Percentiles rank a stretch among this genome's conserved stretches.
Conservation (phyloP, 2,113 vertebrate species). For the Burhinus oedicnemus region DNA sequence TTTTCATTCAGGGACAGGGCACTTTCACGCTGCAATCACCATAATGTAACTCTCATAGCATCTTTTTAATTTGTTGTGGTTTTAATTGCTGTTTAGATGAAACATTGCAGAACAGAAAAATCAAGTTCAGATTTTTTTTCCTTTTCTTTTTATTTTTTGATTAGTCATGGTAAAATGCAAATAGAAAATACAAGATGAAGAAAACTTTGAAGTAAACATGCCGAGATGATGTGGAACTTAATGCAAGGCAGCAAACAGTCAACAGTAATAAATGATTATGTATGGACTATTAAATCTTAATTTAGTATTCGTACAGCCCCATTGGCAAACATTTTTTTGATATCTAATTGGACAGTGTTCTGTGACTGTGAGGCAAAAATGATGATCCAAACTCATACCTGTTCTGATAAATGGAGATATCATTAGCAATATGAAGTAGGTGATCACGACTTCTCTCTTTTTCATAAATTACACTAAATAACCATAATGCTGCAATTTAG, state of each 20-base stretch:
- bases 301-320: slow-evolving; percentile 54
- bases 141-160: background rate
- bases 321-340: slow-evolving; percentile 41
- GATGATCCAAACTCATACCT: slow-evolving; percentile 74
- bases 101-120: background rate
- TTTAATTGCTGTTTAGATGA: slow-evolving; percentile 34
- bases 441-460: slow-evolving; percentile 80
- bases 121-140: background rate
- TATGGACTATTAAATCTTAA: slow-evolving; percentile 72
- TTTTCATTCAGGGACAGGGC: background rate
- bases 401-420: slow-evolving; percentile 81
- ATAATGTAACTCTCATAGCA: background rate
- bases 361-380: slow-evolving; percentile 57
- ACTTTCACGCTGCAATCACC: background rate
- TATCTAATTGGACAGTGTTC: slow-evolving; percentile 71
- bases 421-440: slow-evolving; percentile 83
- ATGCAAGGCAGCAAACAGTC: slow-evolving; percentile 45
- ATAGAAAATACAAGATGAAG: slow-evolving; percentile 4
- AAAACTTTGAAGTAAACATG: slow-evolving; percentile 44
- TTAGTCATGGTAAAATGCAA: slow-evolving; percentile 25
- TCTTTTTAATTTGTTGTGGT: background rate
- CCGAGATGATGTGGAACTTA: slow-evolving; percentile 33
- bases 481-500: slow-evolving; percentile 99
- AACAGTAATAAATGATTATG: slow-evolving; percentile 57
- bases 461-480: slow-evolving; percentile 97